Evolutionary conservation across 2,888 invertebrate genomes (phyloP).

Genomic region (Rhopalosiphum nymphaeae): DNA sequence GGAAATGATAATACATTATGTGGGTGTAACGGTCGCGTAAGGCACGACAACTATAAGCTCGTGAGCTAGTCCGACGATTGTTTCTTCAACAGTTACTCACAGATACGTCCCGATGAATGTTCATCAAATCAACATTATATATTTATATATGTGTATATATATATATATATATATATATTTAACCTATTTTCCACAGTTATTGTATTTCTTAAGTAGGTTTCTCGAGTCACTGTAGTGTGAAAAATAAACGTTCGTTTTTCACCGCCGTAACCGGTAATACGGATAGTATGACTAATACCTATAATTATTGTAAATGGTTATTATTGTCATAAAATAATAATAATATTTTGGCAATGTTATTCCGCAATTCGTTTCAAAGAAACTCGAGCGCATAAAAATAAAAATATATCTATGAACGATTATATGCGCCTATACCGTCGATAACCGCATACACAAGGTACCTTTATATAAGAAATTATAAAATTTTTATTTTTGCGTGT

Average conservation of each 20-base stretch:
- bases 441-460: neutral
- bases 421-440: neutral
- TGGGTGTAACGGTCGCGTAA: neutral
- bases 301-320: neutral
- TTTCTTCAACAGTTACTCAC: neutral
- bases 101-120: neutral
- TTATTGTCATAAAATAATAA: neutral
- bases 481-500: neutral
- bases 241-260: neutral
- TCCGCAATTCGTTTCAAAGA: neutral
- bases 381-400: neutral
- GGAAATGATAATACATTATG: neutral
- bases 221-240: neutral
- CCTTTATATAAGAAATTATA: neutral
- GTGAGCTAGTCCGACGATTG: neutral
- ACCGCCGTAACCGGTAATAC: neutral
- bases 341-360: neutral
- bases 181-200: neutral
- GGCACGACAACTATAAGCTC: neutral
- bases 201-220: neutral
- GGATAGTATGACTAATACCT: neutral
- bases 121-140: neutral
- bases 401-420: fast-evolving
- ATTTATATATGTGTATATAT: too few species aligned
- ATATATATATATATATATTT: neutral